Evolutionary conservation across 2,888 invertebrate species (phyloP).

Genomic region (Trachelus tabidus): DNA sequence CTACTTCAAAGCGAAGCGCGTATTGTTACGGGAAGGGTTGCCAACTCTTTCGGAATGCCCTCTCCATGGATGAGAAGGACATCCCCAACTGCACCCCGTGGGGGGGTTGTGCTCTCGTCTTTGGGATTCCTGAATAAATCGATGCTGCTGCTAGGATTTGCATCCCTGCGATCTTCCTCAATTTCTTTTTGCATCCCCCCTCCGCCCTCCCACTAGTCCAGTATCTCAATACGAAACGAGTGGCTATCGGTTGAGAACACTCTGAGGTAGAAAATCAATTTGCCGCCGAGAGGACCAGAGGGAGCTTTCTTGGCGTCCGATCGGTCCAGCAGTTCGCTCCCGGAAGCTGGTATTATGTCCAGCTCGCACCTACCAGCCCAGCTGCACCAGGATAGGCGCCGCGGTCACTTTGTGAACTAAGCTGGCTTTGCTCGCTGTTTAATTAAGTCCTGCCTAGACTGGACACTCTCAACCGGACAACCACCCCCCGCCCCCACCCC

Average conservation of each 20-base stretch:
- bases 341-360: constrained; percentile 31
- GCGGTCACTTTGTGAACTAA: constrained; percentile 67
- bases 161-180: background rate
- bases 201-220: background rate
- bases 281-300: background rate
- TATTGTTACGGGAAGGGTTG: constrained; percentile 17
- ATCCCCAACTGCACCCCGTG: background rate
- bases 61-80: background rate
- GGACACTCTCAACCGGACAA: constrained; percentile 24
- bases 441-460: constrained; percentile 65
- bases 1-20: constrained; percentile 13
- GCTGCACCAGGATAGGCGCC: constrained; percentile 43
- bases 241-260: background rate
- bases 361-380: constrained; percentile 24
- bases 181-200: background rate
- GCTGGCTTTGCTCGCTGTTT: constrained; percentile 64
- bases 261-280: constrained; percentile 1
- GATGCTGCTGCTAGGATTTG: background rate
- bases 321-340: constrained; percentile 22
- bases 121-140: background rate
- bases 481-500: background rate
- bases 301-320: constrained; percentile 3
- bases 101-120: background rate
- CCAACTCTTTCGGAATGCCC: constrained; percentile 9
- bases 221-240: background rate